Conservation (phyloP, 2,113 vertebrate species). For the Oxyruncus cristatus region DNA sequence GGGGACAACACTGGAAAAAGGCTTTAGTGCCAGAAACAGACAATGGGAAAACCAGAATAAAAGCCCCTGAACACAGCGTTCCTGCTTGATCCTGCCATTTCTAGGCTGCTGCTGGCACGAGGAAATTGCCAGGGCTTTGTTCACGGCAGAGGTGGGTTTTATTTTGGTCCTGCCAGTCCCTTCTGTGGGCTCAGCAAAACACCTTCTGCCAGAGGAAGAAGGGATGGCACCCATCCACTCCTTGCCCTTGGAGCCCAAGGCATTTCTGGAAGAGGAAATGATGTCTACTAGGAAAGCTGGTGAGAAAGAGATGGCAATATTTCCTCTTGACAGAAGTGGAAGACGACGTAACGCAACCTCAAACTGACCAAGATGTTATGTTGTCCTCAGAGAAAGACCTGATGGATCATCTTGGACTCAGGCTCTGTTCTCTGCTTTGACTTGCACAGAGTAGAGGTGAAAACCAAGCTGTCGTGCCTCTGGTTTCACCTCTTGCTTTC, state of each 20-base stretch:
- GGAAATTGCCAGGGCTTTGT: conserved; percentile 5
- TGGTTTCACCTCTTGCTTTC: neutral
- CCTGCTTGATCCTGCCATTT: conserved; percentile 39
- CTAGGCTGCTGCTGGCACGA: neutral
- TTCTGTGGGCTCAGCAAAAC: neutral
- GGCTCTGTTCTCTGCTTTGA: neutral
- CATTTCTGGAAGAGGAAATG: neutral
- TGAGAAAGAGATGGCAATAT: neutral
- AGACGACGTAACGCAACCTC: rapidly evolving
- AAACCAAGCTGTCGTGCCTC: neutral
- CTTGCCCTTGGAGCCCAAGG: neutral
- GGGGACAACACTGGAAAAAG: conserved; percentile 21
- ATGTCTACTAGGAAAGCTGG: neutral
- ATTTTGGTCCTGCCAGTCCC: neutral
- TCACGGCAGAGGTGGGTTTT: conserved; percentile 6
- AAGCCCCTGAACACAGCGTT: conserved; percentile 44
- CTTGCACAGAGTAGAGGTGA: neutral
- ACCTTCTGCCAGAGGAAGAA: neutral
- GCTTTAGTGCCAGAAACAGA: conserved; percentile 15
- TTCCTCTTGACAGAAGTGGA: neutral
- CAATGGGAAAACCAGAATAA: conserved; percentile 45
- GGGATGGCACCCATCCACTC: neutral
- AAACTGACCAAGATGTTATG: neutral
- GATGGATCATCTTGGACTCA: neutral
- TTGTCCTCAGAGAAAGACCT: neutral